phyloP scores from a whole-genome alignment of 2,888 invertebrate genomes.

The Laothoe populi region DNA sequence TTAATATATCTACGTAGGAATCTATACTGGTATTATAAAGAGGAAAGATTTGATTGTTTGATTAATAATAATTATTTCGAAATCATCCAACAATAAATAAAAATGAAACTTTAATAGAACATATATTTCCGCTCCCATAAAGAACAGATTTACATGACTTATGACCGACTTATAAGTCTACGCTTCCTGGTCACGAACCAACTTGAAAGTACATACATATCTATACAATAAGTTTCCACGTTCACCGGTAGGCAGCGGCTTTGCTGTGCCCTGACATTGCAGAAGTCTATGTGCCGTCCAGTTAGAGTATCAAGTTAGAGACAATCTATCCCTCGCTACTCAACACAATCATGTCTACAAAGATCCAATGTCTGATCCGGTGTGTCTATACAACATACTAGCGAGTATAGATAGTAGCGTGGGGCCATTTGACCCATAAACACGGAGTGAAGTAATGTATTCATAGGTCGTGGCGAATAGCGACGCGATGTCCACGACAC shows the following conservation, averaged over 20 bases:
- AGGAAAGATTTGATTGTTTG: no score
- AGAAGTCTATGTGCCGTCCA: no score
- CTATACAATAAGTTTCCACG: not conserved
- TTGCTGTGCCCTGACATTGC: no score
- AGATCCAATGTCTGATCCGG: no score
- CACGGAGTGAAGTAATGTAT: constrained; percentile 45
- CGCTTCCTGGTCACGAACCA: constrained; percentile 15
- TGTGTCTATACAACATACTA: not conserved
- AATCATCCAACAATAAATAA: not conserved
- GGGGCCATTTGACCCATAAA: constrained; percentile 51
- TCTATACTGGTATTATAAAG: no score
- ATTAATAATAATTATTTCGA: no score
- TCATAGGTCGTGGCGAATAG: constrained; percentile 44
- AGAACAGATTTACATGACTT: not conserved
- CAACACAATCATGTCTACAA: no score
- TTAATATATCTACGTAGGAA: no score
- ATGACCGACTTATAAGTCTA: not conserved
- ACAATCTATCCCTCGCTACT: no score
- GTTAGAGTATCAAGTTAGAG: no score
- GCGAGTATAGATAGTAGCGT: constrained; percentile 22
- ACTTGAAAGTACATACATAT: not conserved
- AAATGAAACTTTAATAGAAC: not conserved
- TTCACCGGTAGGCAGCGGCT: no score
- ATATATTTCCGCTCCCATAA: not conserved
- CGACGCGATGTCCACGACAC: constrained; percentile 7